Conservation (phyloP, 2,888 invertebrate genomes). For the Drosophila subsilvestris region DNA sequence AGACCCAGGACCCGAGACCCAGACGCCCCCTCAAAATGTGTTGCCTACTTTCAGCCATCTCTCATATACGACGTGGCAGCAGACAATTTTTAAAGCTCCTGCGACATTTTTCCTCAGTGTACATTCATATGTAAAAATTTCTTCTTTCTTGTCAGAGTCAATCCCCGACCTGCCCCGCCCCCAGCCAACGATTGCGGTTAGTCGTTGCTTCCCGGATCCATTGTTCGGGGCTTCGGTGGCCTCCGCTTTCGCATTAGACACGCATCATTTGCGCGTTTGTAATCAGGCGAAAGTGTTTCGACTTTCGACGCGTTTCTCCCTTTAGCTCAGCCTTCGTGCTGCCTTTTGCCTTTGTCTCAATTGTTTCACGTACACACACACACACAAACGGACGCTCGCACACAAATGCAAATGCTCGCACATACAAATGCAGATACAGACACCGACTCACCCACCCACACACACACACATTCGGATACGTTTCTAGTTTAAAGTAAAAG, state of each 20-base stretch:
- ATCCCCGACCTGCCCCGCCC: constrained; percentile 18
- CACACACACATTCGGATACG: constrained; percentile 30
- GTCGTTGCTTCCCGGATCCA: constrained; percentile 11
- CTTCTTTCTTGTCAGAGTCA: constrained; percentile 27
- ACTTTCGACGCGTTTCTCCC: constrained; percentile 49
- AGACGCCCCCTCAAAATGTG: background rate
- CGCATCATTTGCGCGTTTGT: constrained; percentile 80
- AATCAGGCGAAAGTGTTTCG: constrained; percentile 79
- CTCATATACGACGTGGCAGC: constrained; percentile 44
- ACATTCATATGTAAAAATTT: constrained; percentile 41
- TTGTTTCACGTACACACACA: constrained; percentile 38
- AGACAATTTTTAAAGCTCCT: constrained; percentile 24
- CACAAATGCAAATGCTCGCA: background rate
- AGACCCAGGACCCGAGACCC: too few relatives aligned
- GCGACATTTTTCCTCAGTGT: constrained; percentile 8
- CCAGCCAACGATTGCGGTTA: constrained; percentile 21
- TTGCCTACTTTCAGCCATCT: constrained; percentile 52
- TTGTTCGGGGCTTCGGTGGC: constrained; percentile 34
- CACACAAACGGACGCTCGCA: constrained; percentile 24
- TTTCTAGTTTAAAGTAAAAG: constrained; percentile 75
- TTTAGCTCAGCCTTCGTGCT: constrained; percentile 15
- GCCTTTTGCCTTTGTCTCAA: constrained; percentile 54
- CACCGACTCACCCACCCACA: constrained; percentile 16
- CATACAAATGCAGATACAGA: constrained; percentile 8
- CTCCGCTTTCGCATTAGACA: constrained; percentile 72